Base-by-base conservation (phyloP, 1,140 invertebrate species). In the Caenorhabditis briggsae region DNA sequence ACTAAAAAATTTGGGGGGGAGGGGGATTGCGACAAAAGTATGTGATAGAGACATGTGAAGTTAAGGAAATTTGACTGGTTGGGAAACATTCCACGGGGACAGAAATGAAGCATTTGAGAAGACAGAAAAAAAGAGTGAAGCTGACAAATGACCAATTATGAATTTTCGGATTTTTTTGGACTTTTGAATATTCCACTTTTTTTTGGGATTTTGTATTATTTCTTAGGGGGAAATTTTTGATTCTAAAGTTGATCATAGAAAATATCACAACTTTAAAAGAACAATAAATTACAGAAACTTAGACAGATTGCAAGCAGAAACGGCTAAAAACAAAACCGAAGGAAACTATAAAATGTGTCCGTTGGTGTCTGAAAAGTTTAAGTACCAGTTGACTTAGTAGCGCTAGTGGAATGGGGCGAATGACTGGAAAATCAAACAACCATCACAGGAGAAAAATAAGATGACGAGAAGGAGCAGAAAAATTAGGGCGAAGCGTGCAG, bases 381-480 rank as follows among this genome's bases (percentile, higher is more conserved):
- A 6, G 46, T 78, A 78, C 70, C 70, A 78, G 70, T 78, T 78
- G 46, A 78, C 70, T 78, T 78, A 78, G 70, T 78, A 78, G 70
- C 70, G 70, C 46, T 78, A 23, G 46, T 78, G 70, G 70, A 78
- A 78, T 78, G 70, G 46, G 70, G 70, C 46, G 70, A 16, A 78
- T 78, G 70, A 78, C 70, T 78, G 70, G 70, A 78, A 12, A 78
- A 78, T 78, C 70, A 78, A 78, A 78, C 70, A 78, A 78, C 70
- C 70, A 78, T 78, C 70, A 78, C 70, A 78, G 70, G 33, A 78
- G 14, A 78, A 78, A 78, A 33, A 33, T 33, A 33, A 33, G 3
- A 33, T 33, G 33, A 33, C 53, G 70, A 78, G 46, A 46, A 78
- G 33, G 50, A 78, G 50, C 70, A 78, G 33, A 50, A 78, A 18